Evolutionary conservation across 2,113 vertebrate genomes (phyloP), one percentile per base, ranked within the genome.

Genomic region (Tichodroma muraria): DNA sequence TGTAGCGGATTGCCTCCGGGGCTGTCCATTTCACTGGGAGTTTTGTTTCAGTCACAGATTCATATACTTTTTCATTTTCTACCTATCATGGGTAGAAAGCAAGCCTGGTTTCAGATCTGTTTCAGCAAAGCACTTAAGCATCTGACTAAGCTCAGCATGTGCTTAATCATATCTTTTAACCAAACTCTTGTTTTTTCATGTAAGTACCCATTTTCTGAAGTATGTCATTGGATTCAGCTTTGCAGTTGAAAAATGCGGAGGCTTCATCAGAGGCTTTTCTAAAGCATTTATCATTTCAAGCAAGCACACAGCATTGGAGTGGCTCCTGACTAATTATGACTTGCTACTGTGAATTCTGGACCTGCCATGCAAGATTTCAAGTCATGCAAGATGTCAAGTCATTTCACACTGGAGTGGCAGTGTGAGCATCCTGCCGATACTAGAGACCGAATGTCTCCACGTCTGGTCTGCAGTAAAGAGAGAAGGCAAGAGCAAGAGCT

Each of bases 11-110:
- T 56, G 98, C 99, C 97, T 99, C 99, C 0, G 98, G 99, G 15
- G 99, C 99, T 3, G 99, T 99, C 99, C 99, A 99, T 96, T 99
- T 99, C 80, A 99, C 98, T 2, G 99, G 99, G n/a, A 99, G 98
- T 80, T 99, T 99, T 63, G 96, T 97, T 61, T 98, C 98, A 23
- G 98, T 98, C 97, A 61, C 98, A 53, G 98, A 88, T 96, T 99
- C 98, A 44, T 99, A 99, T 25, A 99, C 73, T 8, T 97, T 97
- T 83, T 99, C 98, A 94, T 96, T 98, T 93, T 98, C 98, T 93
- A 97, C 97, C 98, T 99, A 75, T 82, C 94, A 93, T 42, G 40
- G 59, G 25, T 80, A 94, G 95, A 96, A 93, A 95, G 64, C 79
- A 89, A 97, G 49, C 12, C 22, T 76, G 76, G 81, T 42, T 90